A percentile compares a stretch with the other conserved stretches of the same genome.
These are phyloP conservation scores for Mormoops blainvillei DNA, from an alignment of 2,113 vertebrate genomes.

Conservation along the genomic window DNA sequence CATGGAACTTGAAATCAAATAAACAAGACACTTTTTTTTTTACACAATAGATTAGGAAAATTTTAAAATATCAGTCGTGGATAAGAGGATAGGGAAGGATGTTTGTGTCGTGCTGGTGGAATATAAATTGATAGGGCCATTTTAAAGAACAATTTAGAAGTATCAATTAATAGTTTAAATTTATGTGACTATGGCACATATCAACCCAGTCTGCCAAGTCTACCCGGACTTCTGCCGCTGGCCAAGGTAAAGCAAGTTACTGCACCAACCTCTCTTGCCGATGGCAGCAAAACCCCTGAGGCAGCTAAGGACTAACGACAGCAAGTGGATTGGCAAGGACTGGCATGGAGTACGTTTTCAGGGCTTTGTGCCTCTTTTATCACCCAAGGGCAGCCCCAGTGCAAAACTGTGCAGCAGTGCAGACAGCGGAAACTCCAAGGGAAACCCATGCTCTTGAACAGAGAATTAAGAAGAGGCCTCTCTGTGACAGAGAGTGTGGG, in stretches of 20 bases:
- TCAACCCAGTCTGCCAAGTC: not conserved
- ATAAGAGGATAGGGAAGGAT: not conserved
- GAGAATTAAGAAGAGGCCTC: not conserved
- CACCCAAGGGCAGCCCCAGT: not conserved
- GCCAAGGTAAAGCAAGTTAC: no score
- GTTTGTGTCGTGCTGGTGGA: not conserved
- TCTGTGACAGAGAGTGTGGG: not conserved
- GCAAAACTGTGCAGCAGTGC: accelerated
- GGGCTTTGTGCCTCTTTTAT: not conserved
- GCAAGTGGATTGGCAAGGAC: not conserved
- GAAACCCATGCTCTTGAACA: not conserved
- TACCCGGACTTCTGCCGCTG: not conserved
- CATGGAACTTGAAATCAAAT: conserved; percentile 9
- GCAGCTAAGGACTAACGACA: not conserved
- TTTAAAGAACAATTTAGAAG: not conserved
- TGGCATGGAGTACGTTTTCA: not conserved
- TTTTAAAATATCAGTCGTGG: not conserved
- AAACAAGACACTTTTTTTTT: not conserved
- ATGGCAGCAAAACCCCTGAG: not conserved
- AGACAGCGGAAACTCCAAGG: not conserved
- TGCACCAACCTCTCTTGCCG: not conserved
- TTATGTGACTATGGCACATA: not conserved
- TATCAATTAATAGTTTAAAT: not conserved
- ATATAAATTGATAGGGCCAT: not conserved
- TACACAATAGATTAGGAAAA: not conserved